These are phyloP conservation scores for Diabrotica undecimpunctata DNA, from an alignment of 1,140 invertebrate genomes.

Conservation along the genomic window DNA sequence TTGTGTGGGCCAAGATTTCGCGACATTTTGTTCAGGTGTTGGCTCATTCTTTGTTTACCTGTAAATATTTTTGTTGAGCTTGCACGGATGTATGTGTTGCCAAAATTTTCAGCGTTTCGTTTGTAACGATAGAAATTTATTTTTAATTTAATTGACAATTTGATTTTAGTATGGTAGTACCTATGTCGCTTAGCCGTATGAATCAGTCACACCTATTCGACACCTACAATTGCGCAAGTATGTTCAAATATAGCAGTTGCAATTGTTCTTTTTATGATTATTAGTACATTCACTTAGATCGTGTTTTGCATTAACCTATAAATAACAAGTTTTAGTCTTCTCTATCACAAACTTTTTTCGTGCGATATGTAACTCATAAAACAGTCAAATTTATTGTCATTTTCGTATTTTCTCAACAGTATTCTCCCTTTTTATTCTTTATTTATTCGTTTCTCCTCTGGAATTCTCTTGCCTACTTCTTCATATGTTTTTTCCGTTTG, in stretches of 20 bases:
- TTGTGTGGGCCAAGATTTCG: not conserved
- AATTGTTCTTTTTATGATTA: not conserved
- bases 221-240: not conserved
- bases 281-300: not conserved
- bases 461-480: no score
- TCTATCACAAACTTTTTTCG: no score
- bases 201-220: not conserved
- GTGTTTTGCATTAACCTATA: no score
- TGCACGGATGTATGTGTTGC: not conserved
- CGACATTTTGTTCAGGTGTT: conserved; percentile 3
- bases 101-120: not conserved
- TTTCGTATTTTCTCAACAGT: no score
- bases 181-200: not conserved
- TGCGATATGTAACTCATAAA: no score
- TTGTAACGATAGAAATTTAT: no score
- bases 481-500: no score
- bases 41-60: not conserved
- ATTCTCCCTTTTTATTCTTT: no score
- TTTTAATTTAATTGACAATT: not conserved
- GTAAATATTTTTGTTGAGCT: not conserved
- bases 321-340: no score
- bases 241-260: not conserved
- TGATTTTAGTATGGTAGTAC: not conserved
- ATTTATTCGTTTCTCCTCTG: no score
- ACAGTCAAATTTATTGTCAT: no score